phyloP scores from a whole-genome alignment of 1,140 invertebrate genomes.

The Eubasilissa regina region DNA sequence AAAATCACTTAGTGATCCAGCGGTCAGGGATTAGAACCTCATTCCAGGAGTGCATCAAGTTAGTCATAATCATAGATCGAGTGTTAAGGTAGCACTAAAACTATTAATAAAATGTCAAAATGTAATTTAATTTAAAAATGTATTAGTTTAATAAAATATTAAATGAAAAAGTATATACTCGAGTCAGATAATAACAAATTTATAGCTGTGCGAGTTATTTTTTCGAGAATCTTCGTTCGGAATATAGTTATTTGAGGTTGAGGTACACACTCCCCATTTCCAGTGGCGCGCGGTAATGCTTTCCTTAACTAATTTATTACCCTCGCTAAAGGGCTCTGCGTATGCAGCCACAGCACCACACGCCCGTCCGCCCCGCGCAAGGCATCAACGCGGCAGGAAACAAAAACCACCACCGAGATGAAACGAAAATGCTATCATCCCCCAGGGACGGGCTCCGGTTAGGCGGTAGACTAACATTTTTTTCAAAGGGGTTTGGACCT shows the following conservation, averaged over 20 bases:
- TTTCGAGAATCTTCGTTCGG: background rate
- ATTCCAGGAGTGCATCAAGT: too few species aligned
- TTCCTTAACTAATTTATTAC: constrained; percentile 47
- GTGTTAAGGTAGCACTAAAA: too few species aligned
- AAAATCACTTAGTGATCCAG: too few species aligned
- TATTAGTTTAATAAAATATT: too few species aligned
- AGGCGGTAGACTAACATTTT: background rate
- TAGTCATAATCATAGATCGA: too few species aligned
- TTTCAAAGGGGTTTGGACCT: background rate
- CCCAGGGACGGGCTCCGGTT: background rate
- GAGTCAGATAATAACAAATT: too few species aligned
- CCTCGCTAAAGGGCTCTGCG: constrained; percentile 36
- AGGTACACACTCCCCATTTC: constrained; percentile 30
- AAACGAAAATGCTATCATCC: background rate
- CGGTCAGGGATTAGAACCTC: too few species aligned
- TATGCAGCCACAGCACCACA: constrained; percentile 39
- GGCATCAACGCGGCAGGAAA: background rate
- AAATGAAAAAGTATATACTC: too few species aligned
- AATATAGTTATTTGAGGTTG: constrained; percentile 33
- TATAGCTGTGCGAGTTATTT: too few species aligned
- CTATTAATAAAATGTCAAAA: too few species aligned
- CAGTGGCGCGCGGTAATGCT: constrained; percentile 41
- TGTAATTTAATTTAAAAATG: too few species aligned
- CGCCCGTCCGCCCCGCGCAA: background rate
- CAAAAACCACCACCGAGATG: constrained; percentile 11